Percentiles rank a stretch among this genome's conserved stretches.
phyloP scores from a whole-genome alignment of 2,888 invertebrate species.

The Eristalinus sepulchralis region DNA sequence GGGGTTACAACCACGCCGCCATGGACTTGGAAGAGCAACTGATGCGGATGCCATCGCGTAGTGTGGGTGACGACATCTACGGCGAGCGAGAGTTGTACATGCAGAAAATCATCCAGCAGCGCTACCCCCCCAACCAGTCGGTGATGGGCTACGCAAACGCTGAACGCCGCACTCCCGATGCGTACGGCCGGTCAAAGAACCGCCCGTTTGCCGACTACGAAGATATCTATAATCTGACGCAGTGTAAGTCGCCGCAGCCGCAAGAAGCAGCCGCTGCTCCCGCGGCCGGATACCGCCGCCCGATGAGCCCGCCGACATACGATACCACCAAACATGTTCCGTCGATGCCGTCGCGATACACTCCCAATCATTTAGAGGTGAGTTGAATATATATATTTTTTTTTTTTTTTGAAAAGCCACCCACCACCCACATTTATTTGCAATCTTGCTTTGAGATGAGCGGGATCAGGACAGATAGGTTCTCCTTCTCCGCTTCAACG shows the following conservation, averaged over 20 bases:
- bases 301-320: slow-evolving; percentile 84
- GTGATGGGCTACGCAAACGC: slow-evolving; percentile 76
- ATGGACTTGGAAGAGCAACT: slow-evolving; percentile 73
- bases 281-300: slow-evolving; percentile 83
- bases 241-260: slow-evolving; percentile 71
- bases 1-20: slow-evolving; percentile 75
- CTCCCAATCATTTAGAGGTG: slow-evolving; percentile 80
- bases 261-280: slow-evolving; percentile 77
- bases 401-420: no score
- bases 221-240: slow-evolving; percentile 85
- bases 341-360: slow-evolving; percentile 78
- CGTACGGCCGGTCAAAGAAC: slow-evolving; percentile 87
- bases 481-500: neutral
- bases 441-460: no score
- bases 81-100: slow-evolving; percentile 80
- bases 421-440: no score
- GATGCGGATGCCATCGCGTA: slow-evolving; percentile 73
- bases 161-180: slow-evolving; percentile 91
- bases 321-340: slow-evolving; percentile 80
- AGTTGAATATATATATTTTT: slow-evolving; percentile 56
- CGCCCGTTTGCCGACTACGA: slow-evolving; percentile 86
- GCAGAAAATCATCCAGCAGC: slow-evolving; percentile 79
- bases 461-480: no score
- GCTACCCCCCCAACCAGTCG: slow-evolving; percentile 74
- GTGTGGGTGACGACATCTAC: slow-evolving; percentile 77